These are phyloP conservation scores for Drosophila fungiperda DNA, from an alignment of 2,888 invertebrate species.

Conservation along the genomic window DNA sequence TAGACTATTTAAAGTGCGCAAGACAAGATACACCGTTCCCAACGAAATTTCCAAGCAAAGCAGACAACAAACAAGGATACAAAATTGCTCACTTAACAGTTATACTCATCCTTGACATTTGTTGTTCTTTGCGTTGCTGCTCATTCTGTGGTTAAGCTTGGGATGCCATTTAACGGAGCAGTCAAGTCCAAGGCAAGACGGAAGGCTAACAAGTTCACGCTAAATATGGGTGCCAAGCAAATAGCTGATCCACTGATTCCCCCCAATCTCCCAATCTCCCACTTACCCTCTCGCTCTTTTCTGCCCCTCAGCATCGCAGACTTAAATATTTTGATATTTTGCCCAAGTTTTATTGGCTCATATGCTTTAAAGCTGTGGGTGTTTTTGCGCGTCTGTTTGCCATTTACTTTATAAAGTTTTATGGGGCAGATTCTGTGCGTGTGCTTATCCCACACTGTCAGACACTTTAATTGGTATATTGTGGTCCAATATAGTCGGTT, in stretches of 20 bases:
- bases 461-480: constrained; percentile 49
- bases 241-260: constrained; percentile 3
- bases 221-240: constrained; percentile 50
- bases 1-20: background rate
- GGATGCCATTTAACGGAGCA: constrained; percentile 16
- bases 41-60: constrained; percentile 7
- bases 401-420: constrained; percentile 43
- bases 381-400: constrained; percentile 11
- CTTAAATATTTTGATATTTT: constrained; percentile 32
- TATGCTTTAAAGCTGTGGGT: constrained; percentile 41
- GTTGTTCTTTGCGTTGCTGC: constrained; percentile 13
- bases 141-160: constrained; percentile 23
- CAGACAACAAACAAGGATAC: constrained; percentile 15
- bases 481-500: constrained; percentile 25
- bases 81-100: constrained; percentile 34
- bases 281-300: background rate
- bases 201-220: constrained; percentile 45
- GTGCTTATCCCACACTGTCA: constrained; percentile 29
- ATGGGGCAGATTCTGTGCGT: constrained; percentile 26
- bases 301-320: background rate
- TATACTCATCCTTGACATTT: constrained; percentile 9
- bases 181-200: constrained; percentile 4
- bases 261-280: too few relatives aligned
- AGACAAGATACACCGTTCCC: background rate
- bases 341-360: constrained; percentile 36